Base-by-base conservation (phyloP, 2,113 vertebrate species). In the Oreotrochilus melanogaster region DNA sequence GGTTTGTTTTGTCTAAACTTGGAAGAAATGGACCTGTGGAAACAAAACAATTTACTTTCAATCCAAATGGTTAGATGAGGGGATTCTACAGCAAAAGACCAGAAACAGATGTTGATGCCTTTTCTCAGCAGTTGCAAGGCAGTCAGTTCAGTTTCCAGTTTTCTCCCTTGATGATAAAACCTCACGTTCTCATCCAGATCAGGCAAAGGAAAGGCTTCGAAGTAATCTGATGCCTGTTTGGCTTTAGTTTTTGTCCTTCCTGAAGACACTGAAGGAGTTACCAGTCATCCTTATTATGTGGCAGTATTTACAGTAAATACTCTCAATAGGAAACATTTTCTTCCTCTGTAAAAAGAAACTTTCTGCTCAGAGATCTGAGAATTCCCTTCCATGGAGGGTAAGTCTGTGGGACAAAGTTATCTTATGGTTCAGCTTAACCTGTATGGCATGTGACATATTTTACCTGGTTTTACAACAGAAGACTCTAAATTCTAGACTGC, bases 91-190 rank as follows among this genome's bases (percentile, higher is more conserved):
- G 80, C 84, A 78, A 73, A 97, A 97, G 94, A 96, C 86, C 93
- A 98, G 96, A 98, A 98, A 96, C 98, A 98, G 97, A 98, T 98
- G 96, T 96, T 94, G 75, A 82, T 95, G 92, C 45, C 78, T 96
- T 96, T 97, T 87, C 93, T 96, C 82, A 67, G 39, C 10, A 25
- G 91, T 39, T 96, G 58, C 86, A 97, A 96, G 79, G 80, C 84
- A 96, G 88, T 75, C 89, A 72, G 66, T 60, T 96, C 78, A 62
- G 66, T 78, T 97, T 95, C 91, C 73, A 86, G 60, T 97, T 96
- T 93, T 89, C 73, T 95, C 61, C 79, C 45, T 93, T 97, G 93
- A 83, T 94, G 88, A 96, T 95, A 95, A 97, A 98, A 92, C 89
- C 91, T 95, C 88, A 95, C 57, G 48, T 90, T 97, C 82, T 91